Conservation (phyloP, 2,113 vertebrate genomes). For the Stegostoma tigrinum region DNA sequence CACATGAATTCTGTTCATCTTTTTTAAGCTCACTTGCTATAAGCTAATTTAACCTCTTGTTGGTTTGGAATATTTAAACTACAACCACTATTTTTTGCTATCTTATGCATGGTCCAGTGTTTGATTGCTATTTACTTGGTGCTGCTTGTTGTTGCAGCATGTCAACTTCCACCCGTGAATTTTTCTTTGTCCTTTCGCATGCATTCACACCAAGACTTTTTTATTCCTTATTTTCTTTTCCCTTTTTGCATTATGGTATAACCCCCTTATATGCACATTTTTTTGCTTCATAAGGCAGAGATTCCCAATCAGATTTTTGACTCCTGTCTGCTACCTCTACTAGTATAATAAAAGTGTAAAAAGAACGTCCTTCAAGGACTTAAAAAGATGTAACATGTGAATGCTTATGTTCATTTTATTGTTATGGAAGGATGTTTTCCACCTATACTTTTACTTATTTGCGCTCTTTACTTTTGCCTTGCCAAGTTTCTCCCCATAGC, state of each 20-base stretch:
- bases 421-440: neutral
- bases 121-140: neutral
- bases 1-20: neutral
- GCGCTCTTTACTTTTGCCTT: neutral
- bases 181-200: neutral
- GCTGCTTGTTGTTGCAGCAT: neutral
- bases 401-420: neutral
- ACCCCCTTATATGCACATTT: neutral
- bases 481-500: neutral
- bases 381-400: neutral
- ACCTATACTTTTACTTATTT: neutral
- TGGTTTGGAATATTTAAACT: neutral
- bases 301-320: neutral
- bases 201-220: neutral
- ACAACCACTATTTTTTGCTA: neutral
- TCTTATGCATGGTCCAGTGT: neutral
- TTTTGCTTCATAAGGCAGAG: neutral
- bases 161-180: neutral
- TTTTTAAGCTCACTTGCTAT: neutral
- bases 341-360: neutral
- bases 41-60: neutral
- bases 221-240: neutral
- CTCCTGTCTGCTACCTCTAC: neutral
- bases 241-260: neutral
- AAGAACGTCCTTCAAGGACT: neutral